These are phyloP conservation scores for Sericinus montela DNA, from an alignment of 2,888 invertebrate species.

Conservation along the genomic window DNA sequence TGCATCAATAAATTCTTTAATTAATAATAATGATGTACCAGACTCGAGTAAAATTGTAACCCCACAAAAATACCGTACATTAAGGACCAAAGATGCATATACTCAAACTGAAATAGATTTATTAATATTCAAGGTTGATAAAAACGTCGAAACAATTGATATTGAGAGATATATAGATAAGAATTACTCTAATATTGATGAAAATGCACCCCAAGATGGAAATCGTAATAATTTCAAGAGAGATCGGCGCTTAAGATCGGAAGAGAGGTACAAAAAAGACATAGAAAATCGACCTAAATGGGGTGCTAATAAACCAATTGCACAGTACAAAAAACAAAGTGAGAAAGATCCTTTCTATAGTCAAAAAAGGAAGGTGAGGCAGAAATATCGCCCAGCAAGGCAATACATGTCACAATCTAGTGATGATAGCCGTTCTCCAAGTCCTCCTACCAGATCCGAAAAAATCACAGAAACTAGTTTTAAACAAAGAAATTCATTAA, in stretches of 20 bases:
- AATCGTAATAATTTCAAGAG: conserved; percentile 72
- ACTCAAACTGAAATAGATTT: conserved; percentile 82
- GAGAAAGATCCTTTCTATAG: conserved; percentile 93
- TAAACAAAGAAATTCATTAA: conserved; percentile 66
- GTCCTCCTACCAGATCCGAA: conserved; percentile 67
- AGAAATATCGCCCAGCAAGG: conserved; percentile 80
- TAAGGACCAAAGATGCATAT: conserved; percentile 79
- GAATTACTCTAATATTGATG: conserved; percentile 72
- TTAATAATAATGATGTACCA: conserved; percentile 48
- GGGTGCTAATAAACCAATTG: conserved; percentile 87
- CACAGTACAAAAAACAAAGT: conserved; percentile 92
- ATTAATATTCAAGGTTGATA: conserved; percentile 44
- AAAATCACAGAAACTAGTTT: conserved; percentile 54
- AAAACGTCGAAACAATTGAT: conserved; percentile 55
- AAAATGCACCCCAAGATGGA: conserved; percentile 71
- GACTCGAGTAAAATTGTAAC: conserved; percentile 60
- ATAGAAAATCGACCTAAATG: conserved; percentile 85
- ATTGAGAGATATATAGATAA: conserved; percentile 67
- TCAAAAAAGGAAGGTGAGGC: conserved; percentile 83
- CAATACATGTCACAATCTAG: conserved; percentile 80
- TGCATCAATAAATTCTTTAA: conserved; percentile 63
- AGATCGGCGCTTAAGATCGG: conserved; percentile 73
- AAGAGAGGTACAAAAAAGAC: conserved; percentile 76
- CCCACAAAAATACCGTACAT: conserved; percentile 69
- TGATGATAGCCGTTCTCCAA: conserved; percentile 81